A percentile compares a stretch with the other conserved stretches of the same genome.
phyloP scores from a whole-genome alignment of 2,888 invertebrate genomes.

The Coecobrya sp. region DNA sequence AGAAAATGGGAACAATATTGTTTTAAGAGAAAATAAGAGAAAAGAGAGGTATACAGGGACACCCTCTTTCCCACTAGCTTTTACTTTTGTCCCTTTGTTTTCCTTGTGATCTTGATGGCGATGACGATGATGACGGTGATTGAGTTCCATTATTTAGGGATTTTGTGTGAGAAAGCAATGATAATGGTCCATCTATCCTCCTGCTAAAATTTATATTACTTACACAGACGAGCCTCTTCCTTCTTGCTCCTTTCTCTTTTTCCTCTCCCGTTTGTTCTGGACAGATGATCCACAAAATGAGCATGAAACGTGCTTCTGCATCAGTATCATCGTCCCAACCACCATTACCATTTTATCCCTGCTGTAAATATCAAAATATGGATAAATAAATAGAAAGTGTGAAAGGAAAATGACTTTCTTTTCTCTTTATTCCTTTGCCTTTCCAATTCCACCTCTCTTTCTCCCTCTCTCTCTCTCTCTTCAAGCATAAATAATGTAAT shows the following conservation, averaged over 20 bases:
- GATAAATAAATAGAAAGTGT: conserved; percentile 49
- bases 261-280: conserved; percentile 21
- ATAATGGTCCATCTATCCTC: conserved; percentile 34
- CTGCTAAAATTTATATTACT: conserved; percentile 19
- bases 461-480: neutral
- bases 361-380: conserved; percentile 37
- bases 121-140: conserved; percentile 69
- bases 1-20: conserved; percentile 46
- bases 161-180: conserved; percentile 59
- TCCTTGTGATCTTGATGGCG: conserved; percentile 19
- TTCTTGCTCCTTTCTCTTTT: neutral
- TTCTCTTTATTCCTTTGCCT: conserved; percentile 43
- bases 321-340: neutral
- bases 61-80: neutral
- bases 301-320: conserved; percentile 50
- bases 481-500: conserved; percentile 80
- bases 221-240: neutral
- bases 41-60: neutral
- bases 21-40: conserved; percentile 9
- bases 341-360: neutral
- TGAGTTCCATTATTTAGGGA: conserved; percentile 79
- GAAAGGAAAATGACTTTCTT: conserved; percentile 69
- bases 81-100: conserved; percentile 33
- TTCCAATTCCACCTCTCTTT: neutral
- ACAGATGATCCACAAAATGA: conserved; percentile 76